phyloP scores from a whole-genome alignment of 2,113 vertebrate species.

The Micromys minutus region DNA sequence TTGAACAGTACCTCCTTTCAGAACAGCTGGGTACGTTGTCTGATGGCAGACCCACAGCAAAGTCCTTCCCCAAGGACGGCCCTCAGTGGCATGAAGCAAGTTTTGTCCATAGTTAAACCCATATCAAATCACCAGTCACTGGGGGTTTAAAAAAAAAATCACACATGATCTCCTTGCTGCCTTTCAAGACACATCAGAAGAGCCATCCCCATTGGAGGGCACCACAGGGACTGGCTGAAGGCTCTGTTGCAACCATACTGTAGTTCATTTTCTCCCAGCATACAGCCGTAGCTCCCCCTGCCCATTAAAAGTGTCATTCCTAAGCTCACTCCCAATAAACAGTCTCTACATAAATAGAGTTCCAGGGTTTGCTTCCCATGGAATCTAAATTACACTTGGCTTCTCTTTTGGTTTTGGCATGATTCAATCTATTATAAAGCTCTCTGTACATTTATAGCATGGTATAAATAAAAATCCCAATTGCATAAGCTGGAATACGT shows the following conservation, averaged over 20 bases:
- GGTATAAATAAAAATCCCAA: conserved; percentile 60
- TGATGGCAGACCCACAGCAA: background rate
- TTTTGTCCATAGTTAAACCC: background rate
- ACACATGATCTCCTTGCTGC: background rate
- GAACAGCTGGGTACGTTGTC: background rate
- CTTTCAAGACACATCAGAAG: conserved; percentile 2
- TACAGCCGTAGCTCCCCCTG: background rate
- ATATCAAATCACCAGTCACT: background rate
- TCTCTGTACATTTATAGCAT: conserved; percentile 50
- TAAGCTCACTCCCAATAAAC: conserved; percentile 29
- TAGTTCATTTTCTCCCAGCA: background rate
- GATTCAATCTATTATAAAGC: conserved; percentile 57
- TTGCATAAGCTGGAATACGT: conserved; percentile 56
- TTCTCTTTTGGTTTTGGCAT: conserved; percentile 43
- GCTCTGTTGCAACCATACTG: background rate
- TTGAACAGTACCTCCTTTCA: background rate
- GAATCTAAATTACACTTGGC: conserved; percentile 14
- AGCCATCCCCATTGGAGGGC: background rate
- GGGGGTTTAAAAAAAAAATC: conserved; percentile 2
- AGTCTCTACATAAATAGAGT: background rate
- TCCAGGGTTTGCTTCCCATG: background rate
- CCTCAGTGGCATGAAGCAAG: background rate
- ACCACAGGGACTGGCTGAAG: background rate
- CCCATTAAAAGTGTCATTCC: conserved; percentile 21
- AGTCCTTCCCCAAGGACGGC: background rate